These are phyloP conservation scores for Jordanella pulchra DNA, from an alignment of 2,797 vertebrate genomes.

Conservation along the genomic window DNA sequence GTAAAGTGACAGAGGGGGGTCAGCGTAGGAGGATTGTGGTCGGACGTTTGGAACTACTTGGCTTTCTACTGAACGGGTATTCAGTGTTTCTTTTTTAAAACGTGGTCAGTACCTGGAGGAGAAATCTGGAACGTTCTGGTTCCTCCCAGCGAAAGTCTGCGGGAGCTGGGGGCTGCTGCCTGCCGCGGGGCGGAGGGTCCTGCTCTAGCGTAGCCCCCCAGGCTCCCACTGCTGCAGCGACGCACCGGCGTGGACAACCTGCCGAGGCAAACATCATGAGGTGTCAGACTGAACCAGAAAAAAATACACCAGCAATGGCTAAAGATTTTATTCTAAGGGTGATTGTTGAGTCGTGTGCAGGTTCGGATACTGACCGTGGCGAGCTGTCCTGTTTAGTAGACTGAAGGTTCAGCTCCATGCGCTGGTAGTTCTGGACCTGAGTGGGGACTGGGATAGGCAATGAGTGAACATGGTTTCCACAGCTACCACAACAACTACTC, in stretches of 20 bases:
- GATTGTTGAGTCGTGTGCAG: background rate
- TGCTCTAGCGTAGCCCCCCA: slow-evolving; percentile 79
- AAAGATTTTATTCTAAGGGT: background rate
- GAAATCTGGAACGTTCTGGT: slow-evolving; percentile 86
- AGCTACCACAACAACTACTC: slow-evolving; percentile 75
- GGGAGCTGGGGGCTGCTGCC: slow-evolving; percentile 69
- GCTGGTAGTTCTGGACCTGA: slow-evolving; percentile 95
- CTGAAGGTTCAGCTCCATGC: slow-evolving; percentile 93
- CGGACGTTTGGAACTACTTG: background rate
- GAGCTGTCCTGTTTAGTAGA: slow-evolving; percentile 81
- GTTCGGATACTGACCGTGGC: slow-evolving; percentile 79
- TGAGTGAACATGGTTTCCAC: slow-evolving; percentile 83
- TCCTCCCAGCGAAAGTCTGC: slow-evolving; percentile 88
- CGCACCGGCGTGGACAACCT: slow-evolving; percentile 79
- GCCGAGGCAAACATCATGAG: background rate
- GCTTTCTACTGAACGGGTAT: background rate
- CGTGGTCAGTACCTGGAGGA: slow-evolving; percentile 84
- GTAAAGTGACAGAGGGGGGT: slow-evolving; percentile 1
- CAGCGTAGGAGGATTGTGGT: background rate
- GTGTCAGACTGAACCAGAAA: background rate
- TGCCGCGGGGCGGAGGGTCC: slow-evolving; percentile 86
- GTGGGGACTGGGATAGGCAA: slow-evolving; percentile 95
- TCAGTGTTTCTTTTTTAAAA: background rate
- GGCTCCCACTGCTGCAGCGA: slow-evolving; percentile 86
- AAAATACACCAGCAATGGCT: background rate